These are phyloP conservation scores for Seriola rivoliana DNA, from an alignment of 2,113 vertebrate species.

Conservation along the genomic window DNA sequence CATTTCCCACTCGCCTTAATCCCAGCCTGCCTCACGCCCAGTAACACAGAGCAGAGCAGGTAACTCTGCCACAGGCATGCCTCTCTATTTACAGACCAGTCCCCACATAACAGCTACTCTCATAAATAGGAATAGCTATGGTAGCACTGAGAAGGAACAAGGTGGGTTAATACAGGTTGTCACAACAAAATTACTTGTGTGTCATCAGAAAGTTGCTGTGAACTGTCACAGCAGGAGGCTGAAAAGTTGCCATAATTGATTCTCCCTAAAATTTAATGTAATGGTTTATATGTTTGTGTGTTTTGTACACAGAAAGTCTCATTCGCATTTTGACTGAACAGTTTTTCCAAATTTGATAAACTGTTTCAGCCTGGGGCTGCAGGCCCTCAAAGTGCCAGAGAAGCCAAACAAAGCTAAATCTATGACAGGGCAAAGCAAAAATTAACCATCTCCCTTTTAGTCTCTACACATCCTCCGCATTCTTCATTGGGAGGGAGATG, in stretches of 20 bases:
- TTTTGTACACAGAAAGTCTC: constrained; percentile 7
- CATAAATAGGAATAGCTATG: constrained; percentile 60
- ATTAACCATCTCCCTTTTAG: constrained; percentile 34
- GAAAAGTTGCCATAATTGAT: background rate
- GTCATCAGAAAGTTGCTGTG: background rate
- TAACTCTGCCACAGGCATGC: constrained; percentile 79
- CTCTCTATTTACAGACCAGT: constrained; percentile 77
- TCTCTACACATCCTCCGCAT: constrained; percentile 61
- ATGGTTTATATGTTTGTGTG: background rate
- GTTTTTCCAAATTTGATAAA: constrained; percentile 16
- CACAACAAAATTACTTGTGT: constrained; percentile 4
- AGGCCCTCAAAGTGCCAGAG: constrained; percentile 21
- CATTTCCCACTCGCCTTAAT: constrained; percentile 78
- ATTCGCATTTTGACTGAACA: background rate
- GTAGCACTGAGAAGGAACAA: constrained; percentile 39
- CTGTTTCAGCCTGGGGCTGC: background rate
- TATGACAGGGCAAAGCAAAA: constrained; percentile 33
- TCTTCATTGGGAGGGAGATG: constrained; percentile 71
- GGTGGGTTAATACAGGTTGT: constrained; percentile 17
- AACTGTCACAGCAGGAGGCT: background rate
- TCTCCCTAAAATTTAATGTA: background rate
- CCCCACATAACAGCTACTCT: constrained; percentile 52
- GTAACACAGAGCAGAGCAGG: constrained; percentile 78
- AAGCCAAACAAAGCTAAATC: constrained; percentile 32
- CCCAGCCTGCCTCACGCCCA: constrained; percentile 76